Evolutionary conservation across 1,140 invertebrate species (phyloP).

Genomic region (Cherax destructor): DNA sequence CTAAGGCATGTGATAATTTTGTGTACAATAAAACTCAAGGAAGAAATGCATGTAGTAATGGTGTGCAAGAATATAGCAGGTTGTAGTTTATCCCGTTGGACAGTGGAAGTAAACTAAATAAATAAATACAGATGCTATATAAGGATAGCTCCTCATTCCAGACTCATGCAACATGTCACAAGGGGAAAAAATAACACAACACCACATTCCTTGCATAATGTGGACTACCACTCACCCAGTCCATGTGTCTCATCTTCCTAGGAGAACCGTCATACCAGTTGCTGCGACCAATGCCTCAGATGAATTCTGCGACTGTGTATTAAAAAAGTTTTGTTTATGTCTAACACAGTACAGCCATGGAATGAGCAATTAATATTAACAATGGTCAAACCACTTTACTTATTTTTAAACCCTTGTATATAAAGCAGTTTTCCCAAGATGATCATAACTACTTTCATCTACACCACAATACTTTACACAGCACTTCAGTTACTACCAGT

Average conservation of each 20-base stretch:
- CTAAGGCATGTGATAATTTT: too few relatives aligned
- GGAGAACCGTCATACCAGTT: background rate
- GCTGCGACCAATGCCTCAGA: background rate
- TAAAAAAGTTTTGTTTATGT: too few relatives aligned
- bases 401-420: too few relatives aligned
- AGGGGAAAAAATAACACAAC: background rate
- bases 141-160: background rate
- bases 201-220: too few relatives aligned
- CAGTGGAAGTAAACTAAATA: background rate
- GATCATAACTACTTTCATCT: too few relatives aligned
- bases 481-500: too few relatives aligned
- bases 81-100: background rate
- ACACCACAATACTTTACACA: too few relatives aligned
- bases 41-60: background rate
- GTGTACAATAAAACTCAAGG: background rate
- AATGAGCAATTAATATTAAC: too few relatives aligned
- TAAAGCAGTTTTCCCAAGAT: too few relatives aligned
- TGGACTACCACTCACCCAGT: conserved; percentile 38
- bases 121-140: background rate
- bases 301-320: background rate
- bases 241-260: conserved; percentile 48
- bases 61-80: background rate
- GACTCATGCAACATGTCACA: background rate
- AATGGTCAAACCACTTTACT: too few relatives aligned
- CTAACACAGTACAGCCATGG: too few relatives aligned